Conservation (phyloP, 2,797 vertebrate genomes). For the Pteropus rufus region DNA sequence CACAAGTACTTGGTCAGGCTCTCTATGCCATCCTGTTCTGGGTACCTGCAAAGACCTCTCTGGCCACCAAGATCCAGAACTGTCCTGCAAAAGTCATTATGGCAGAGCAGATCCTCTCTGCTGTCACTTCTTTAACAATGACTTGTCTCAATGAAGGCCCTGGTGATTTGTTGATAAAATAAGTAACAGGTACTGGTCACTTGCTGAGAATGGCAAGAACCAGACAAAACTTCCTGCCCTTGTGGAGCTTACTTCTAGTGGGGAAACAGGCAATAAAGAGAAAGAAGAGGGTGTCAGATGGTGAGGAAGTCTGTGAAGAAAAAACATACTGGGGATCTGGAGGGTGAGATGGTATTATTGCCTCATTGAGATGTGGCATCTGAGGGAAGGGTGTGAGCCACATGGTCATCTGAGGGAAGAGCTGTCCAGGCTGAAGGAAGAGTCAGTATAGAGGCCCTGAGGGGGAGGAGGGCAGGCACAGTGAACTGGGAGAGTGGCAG, state of each 20-base stretch:
- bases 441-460: neutral
- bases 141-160: neutral
- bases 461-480: neutral
- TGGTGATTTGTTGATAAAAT: neutral
- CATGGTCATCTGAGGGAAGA: neutral
- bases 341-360: neutral
- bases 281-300: neutral
- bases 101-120: neutral
- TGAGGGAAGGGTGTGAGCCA: neutral
- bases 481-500: neutral
- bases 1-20: neutral
- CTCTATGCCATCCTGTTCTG: neutral
- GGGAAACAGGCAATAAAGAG: neutral
- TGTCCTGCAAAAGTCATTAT: neutral
- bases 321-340: neutral
- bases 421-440: neutral
- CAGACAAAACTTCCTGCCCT: neutral
- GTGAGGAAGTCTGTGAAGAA: neutral
- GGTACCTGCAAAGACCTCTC: neutral
- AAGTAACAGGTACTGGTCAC: neutral
- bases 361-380: neutral
- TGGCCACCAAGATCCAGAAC: neutral
- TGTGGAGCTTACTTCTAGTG: neutral
- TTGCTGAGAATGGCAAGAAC: neutral
- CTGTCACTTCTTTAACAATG: neutral